Base-by-base conservation (phyloP, 2,888 invertebrate genomes). In the Troglohyphantes excavatus region DNA sequence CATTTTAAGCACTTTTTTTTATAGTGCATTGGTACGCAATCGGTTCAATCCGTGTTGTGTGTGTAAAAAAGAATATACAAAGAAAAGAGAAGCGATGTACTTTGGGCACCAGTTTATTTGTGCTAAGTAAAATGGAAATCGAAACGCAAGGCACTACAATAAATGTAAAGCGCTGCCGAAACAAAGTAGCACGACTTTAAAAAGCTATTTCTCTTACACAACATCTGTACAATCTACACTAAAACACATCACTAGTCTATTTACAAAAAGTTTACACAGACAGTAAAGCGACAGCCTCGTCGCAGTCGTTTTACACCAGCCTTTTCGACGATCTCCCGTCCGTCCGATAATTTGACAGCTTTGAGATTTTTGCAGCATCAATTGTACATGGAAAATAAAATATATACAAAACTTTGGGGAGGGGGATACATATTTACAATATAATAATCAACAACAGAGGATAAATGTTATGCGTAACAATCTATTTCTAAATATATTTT, bases 131-230 rank as follows among this genome's bases (percentile, higher is more conserved):
- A 84, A 84, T 67, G 23, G 53, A 82, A 82, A 67, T 46, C 63
- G 63, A 46, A 79, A 84, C 63, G 43, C 73, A 84, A 84, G 84
- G 84, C 84, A 84, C 84, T 84, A 84, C 84, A 82, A 61, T 61
- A 82, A 70, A 59, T 59, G 59, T 78, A n/a, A 82, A 68, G 68
- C 79, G 53, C 26, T 29, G n/a, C 19, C 53, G 11, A 68, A 81
- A 81, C 21, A 53, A 81, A 29, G 67, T 53, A 68, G 67, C 79
- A 81, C 79, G 9, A 53, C 13, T 68, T 13, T 13, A 70, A 65
- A 81, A 33, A 68, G 79, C 79, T 53, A 68, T 53, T 19, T 26
- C n/a, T 61, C 61, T 29, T 17, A 68, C 72, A 26, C 27, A 75
- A 75, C 65, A 39, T 75, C 59, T 65, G 78, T 78, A 78, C 78